Conservation (phyloP, 2,888 invertebrate species). For the Philopedon plagiatum region DNA sequence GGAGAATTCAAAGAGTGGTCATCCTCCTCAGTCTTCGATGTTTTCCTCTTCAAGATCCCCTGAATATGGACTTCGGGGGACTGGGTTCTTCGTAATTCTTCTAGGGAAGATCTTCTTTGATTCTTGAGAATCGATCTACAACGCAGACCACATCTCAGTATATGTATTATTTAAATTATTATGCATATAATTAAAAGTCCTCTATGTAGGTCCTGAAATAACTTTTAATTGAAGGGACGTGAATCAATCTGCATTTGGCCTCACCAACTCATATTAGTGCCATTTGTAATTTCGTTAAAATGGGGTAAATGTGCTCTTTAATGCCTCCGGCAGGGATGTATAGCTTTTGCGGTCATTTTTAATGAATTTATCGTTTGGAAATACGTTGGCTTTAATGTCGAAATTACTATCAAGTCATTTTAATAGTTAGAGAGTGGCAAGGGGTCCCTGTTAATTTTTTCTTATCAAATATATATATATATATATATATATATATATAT, state of each 20-base stretch:
- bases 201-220: neutral
- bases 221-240: neutral
- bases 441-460: too few relatives aligned
- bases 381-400: neutral
- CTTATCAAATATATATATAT: too few relatives aligned
- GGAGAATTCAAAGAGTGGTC: conserved; percentile 76
- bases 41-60: conserved; percentile 80
- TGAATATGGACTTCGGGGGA: conserved; percentile 78
- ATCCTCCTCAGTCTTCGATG: conserved; percentile 76
- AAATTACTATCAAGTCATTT: neutral
- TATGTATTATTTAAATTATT: too few relatives aligned
- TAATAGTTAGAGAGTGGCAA: too few relatives aligned
- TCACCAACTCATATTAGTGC: neutral
- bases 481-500: too few relatives aligned
- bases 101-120: conserved; percentile 74
- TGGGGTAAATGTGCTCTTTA: neutral
- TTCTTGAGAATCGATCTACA: conserved; percentile 79
- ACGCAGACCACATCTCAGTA: conserved; percentile 29
- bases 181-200: too few relatives aligned
- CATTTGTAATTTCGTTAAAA: neutral
- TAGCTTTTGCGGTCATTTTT: neutral
- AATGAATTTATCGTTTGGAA: neutral
- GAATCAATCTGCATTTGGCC: neutral
- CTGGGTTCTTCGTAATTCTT: conserved; percentile 76
- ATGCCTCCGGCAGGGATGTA: neutral